phyloP scores from a whole-genome alignment of 2,113 vertebrate genomes.

The Poecile atricapillus region DNA sequence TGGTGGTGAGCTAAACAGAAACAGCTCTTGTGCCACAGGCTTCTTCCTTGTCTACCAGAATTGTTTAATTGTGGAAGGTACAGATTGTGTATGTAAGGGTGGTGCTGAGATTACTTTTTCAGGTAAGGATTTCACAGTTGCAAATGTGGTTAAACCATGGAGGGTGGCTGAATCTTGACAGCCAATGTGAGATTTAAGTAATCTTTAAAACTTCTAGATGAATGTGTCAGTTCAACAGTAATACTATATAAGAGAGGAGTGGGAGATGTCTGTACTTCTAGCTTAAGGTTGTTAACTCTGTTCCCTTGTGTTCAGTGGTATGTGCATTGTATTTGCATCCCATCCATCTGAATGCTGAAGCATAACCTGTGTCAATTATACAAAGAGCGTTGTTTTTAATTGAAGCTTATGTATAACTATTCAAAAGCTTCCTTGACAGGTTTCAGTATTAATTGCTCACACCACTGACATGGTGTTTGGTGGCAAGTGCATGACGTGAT shows the following conservation, averaged over 20 bases:
- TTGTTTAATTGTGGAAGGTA: not conserved
- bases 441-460: not conserved
- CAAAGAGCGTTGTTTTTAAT: not conserved
- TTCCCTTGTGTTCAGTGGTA: not conserved
- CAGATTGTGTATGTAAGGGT: too few species aligned
- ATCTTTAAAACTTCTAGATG: not conserved
- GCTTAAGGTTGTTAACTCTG: not conserved
- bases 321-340: not conserved
- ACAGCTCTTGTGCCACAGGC: not conserved
- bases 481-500: not conserved
- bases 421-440: not conserved
- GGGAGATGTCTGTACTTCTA: not conserved
- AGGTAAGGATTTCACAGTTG: not conserved
- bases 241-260: not conserved
- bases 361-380: not conserved
- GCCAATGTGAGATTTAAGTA: not conserved
- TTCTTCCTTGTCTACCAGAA: not conserved
- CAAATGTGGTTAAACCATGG: accelerated
- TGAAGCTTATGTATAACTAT: not conserved
- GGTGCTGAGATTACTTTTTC: not conserved
- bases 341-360: not conserved
- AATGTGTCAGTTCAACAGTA: not conserved
- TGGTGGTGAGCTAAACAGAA: not conserved
- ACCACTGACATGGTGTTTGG: not conserved
- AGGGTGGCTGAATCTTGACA: not conserved